Conservation (phyloP, 2,113 vertebrate genomes). For the Sitta europaea region DNA sequence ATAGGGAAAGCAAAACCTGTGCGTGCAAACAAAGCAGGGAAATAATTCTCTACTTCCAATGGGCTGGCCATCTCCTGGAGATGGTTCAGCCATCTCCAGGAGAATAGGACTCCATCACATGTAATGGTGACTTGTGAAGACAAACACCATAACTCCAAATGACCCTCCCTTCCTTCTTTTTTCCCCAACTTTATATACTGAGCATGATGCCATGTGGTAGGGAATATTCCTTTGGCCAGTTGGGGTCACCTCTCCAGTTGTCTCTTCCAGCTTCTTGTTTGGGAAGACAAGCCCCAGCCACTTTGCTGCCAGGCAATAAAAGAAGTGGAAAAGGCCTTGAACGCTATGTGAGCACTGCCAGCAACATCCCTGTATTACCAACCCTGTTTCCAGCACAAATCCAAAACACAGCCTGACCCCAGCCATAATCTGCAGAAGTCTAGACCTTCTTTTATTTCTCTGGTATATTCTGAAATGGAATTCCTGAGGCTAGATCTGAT, state of each 20-base stretch:
- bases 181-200: background rate
- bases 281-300: accelerated
- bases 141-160: background rate
- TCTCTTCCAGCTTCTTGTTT: background rate
- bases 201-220: background rate
- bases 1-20: background rate
- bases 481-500: background rate
- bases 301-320: background rate
- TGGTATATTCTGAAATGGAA: accelerated
- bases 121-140: accelerated
- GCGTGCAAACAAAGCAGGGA: background rate
- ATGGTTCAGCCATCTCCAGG: background rate
- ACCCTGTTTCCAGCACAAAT: background rate
- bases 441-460: background rate
- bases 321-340: background rate
- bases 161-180: background rate
- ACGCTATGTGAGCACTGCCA: background rate
- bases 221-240: background rate
- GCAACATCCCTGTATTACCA: background rate
- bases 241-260: background rate
- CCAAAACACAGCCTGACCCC: background rate
- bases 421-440: background rate
- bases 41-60: background rate
- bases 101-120: background rate
- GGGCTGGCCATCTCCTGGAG: too few species aligned